Base-by-base conservation (phyloP, 2,888 invertebrate genomes). In the Agonopterix alstromeriana region DNA sequence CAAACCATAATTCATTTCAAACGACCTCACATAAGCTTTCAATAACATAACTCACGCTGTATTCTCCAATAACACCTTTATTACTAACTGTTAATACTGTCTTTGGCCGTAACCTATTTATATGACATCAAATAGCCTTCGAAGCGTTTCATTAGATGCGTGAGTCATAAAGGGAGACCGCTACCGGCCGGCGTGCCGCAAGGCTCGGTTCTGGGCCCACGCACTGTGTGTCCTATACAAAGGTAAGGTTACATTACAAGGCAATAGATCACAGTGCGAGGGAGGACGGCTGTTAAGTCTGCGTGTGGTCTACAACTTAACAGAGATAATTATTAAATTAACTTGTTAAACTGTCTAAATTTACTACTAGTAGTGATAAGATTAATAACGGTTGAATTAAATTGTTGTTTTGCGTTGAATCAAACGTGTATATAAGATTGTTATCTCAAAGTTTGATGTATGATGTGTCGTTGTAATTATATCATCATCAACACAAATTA, bases 101-200 rank as follows among this genome's bases (percentile, higher is more conserved):
- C 27, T 27, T 27, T 38, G n/a, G 10, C n/a, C 38, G 38, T 38
- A 38, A 38, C 38, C 42, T 11, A 12, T 42, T 45, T 45, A 36
- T 36, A 35, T 9, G 10, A 35, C 12, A 35, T 10, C 5, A 3
- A 36, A n/a, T 36, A 8, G n/a, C n/a, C 45, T 36, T 36, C 44
- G 7, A 14, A 46, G 8, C 35, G 9, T 46, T 46, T 46, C 40
- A 41, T 41, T 46, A 46, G 14, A n/a, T 9, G 12, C 10, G 51
- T 62, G 58, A 63, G 49, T 58, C 59, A 65, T 60, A 64, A 62
- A 62, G 60, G 48, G 47, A 43, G 46, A 48, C 61, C 66, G 61
- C 63, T 53, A 53, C 59, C 48, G 45, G 47, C 44, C 47, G 60
- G 60, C 49, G 57, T 58, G 55, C 60, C 56, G 52, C 65, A 57